Evolutionary conservation across 2,888 invertebrate species (phyloP).

Genomic region (Arctia plantaginis): DNA sequence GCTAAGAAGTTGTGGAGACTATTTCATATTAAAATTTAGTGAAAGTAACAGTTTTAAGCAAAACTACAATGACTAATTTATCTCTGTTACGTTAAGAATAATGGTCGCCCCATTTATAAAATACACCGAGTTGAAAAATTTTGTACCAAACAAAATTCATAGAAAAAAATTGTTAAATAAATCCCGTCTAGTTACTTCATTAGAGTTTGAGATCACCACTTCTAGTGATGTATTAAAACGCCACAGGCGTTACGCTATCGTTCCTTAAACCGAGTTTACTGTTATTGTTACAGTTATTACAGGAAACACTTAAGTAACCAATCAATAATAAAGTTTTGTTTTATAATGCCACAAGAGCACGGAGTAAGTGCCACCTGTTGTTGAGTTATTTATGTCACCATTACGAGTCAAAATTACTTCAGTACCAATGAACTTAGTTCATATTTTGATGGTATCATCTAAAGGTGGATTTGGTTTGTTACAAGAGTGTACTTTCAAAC

Average conservation of each 20-base stretch:
- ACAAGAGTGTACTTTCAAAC: too few relatives aligned
- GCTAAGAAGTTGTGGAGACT: too few relatives aligned
- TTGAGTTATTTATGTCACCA: conserved; percentile 1
- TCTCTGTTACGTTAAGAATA: background rate
- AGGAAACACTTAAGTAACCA: conserved; percentile 24
- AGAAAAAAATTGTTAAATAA: background rate
- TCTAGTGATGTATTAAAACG: background rate
- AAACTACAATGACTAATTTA: too few relatives aligned
- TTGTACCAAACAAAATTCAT: background rate
- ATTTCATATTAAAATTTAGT: too few relatives aligned
- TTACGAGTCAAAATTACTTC: background rate
- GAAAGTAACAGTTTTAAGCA: too few relatives aligned
- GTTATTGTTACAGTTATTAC: background rate
- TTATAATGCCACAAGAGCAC: conserved; percentile 20
- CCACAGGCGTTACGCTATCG: background rate
- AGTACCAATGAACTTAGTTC: background rate
- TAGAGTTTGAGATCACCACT: background rate
- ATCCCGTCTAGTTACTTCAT: background rate
- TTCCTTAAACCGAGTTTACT: background rate
- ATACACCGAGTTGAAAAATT: background rate
- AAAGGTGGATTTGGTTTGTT: too few relatives aligned
- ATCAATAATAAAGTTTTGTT: conserved; percentile 22
- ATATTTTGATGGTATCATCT: too few relatives aligned
- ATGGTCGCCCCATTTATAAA: background rate
- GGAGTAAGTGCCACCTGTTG: conserved; percentile 45